Evolutionary conservation across 92 coral and sea anemone genomes (phyloP), one percentile per base, ranked within the genome.

Genomic region (Porites cylindrica): DNA sequence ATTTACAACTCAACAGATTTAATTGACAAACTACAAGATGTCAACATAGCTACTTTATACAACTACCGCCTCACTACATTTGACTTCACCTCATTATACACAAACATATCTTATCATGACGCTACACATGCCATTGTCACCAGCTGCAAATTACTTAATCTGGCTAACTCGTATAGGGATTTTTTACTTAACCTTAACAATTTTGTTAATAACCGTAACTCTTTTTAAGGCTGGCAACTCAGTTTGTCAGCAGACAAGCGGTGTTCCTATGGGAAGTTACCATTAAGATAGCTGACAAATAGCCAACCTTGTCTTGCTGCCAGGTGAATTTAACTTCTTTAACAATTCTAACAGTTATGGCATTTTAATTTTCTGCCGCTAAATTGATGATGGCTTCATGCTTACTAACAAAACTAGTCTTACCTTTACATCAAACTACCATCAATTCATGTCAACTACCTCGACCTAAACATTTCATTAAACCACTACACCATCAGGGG

Each of bases 371-470:
- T 87, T 87, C 53, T 69, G 85, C 38, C 18, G 91, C 13, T 87
- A 87, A 62, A 87, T 79, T 10, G 59, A 71, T 47, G 76, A 88
- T 16, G 87, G 88, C 1, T 81, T 88, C 19, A 72, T 82, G 77
- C 64, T 88, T 12, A 75, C 91, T 17, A 17, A 82, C 17, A 51
- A 32, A 6, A 38, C 26, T 14, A 1, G 3, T 29, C 69, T 38
- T 16, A 58, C 62, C 10, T 21, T 21, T 21, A 21, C 23, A 21
- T 21, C 23, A 21, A 21, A 21, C 23, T 21, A 21, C 23, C 23
- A 21, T 21, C 23, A 21, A 21, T 21, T 21, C 23, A 21, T 21
- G 23, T 21, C 23, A 21, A 21, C 23, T 21, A 21, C 23, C 0
- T 21, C 23, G 23, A 21, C 23, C 23, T 21, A 21, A 21, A 21